Evolutionary conservation across 2,888 invertebrate genomes (phyloP), one percentile per base, ranked within the genome.

Genomic region (Phaedon cochleariae): DNA sequence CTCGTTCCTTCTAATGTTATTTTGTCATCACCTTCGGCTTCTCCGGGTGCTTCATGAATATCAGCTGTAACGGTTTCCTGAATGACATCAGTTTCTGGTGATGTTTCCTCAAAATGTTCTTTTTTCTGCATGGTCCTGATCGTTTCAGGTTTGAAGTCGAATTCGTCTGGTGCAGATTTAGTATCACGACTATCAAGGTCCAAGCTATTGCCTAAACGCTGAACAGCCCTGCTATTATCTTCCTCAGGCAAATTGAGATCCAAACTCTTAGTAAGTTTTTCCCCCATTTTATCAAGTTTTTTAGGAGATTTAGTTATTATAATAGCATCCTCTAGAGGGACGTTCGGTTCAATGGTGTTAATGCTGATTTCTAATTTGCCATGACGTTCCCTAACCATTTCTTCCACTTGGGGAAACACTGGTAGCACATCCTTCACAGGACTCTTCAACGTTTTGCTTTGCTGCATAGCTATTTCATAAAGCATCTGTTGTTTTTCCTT

Each of bases 261-360:
- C 17, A 91, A 84, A 73, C 91, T 91, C 77, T 90, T 90, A 0
- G 90, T 83, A 34, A 84, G 72, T 70, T 83, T 83, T 67, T 83
- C 83, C 53, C 84, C 84, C 70, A 84, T 78, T 69, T 84, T 84
- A 74, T 92, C 91, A 4, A 91, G 80, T 75, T 91, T 90, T 67
- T 91, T 89, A 0, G 91, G 92, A 2, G 90, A 90, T 77, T 92
- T 92, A 0, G 92, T 91, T 74, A 92, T 92, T 62, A 92, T 87
- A 4, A 92, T 91, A 67, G 91, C 91, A 81, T 92, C 91, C 79
- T 91, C 91, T 53, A 84, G 71, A 21, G 82, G 80, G 15, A 84
- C 82, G 17, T 72, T 79, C 1, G 79, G 76, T 69, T 84, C 84
- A 17, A 84, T 84, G 0, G 88, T 91, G 78, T 91, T 91, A 55